Evolutionary conservation across 2,888 invertebrate species (phyloP).

Genomic region (Polia nebulosa): DNA sequence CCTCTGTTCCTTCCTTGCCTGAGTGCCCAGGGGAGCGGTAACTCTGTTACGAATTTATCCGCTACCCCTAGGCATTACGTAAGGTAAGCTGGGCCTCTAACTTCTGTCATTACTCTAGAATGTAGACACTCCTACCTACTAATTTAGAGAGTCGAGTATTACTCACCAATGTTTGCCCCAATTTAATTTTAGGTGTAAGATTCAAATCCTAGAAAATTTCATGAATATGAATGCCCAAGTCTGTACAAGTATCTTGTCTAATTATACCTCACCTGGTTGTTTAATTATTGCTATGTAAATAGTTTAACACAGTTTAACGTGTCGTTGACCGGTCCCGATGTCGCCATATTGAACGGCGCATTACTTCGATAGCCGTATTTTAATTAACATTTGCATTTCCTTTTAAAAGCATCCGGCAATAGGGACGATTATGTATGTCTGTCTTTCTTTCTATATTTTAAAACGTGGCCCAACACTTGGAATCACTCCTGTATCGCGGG

Average conservation of each 20-base stretch:
- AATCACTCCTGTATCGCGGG: no score
- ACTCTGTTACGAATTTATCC: no score
- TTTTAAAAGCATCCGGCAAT: constrained; percentile 8
- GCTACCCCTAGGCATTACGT: no score
- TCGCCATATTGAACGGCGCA: constrained; percentile 12
- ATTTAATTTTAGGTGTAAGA: not conserved
- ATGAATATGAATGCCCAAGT: constrained; percentile 20
- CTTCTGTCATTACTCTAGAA: no score
- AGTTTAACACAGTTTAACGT: constrained; percentile 41
- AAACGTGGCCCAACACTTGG: no score
- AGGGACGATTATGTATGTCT: not conserved
- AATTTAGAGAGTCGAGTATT: constrained; percentile 10
- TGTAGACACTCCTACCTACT: not conserved
- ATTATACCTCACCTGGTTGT: constrained; percentile 7
- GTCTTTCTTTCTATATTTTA: no score
- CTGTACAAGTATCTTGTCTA: constrained; percentile 6
- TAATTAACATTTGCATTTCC: constrained; percentile 37
- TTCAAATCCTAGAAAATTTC: not conserved
- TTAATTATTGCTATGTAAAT: constrained; percentile 33
- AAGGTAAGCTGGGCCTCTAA: no score
- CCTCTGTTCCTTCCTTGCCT: no score
- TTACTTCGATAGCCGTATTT: constrained; percentile 16
- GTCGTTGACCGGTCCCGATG: constrained; percentile 41
- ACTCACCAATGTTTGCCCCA: not conserved
- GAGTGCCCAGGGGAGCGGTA: no score